A percentile compares a stretch with the other conserved stretches of the same genome.
Evolutionary conservation across 2,113 vertebrate species (phyloP).

Genomic region (Anhinga rufa): DNA sequence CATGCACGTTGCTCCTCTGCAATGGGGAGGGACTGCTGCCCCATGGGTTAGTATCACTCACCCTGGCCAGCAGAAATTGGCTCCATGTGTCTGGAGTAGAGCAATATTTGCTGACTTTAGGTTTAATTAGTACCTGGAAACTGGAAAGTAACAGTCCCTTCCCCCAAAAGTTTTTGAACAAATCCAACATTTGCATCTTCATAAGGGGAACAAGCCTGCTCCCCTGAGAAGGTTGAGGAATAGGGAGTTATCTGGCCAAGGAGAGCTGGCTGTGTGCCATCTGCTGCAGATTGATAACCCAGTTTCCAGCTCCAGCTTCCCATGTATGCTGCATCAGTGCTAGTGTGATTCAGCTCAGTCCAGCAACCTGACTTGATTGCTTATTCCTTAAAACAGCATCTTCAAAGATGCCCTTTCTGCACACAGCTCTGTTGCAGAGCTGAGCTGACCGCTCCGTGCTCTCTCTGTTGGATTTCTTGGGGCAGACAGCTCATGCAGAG

Average conservation of each 20-base stretch:
- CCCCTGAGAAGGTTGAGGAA: not conserved
- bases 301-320: not conserved
- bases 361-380: not conserved
- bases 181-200: not conserved
- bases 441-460: rapidly evolving
- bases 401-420: not conserved
- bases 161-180: too few species aligned
- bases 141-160: not conserved
- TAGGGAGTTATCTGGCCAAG: rapidly evolving
- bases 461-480: not conserved
- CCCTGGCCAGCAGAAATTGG: not conserved
- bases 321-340: rapidly evolving
- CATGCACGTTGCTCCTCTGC: not conserved
- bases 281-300: not conserved
- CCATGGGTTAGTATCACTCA: not conserved
- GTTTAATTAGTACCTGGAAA: not conserved
- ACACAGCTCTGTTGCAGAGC: not conserved
- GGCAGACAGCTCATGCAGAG: rapidly evolving
- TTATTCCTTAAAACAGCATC: not conserved
- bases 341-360: not conserved
- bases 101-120: not conserved
- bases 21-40: not conserved
- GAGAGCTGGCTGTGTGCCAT: not conserved
- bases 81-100: not conserved
- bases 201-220: not conserved